Evolutionary conservation across 2,113 vertebrate genomes (phyloP), one percentile per base, ranked within the genome.

Genomic region (Tragulus kanchil): DNA sequence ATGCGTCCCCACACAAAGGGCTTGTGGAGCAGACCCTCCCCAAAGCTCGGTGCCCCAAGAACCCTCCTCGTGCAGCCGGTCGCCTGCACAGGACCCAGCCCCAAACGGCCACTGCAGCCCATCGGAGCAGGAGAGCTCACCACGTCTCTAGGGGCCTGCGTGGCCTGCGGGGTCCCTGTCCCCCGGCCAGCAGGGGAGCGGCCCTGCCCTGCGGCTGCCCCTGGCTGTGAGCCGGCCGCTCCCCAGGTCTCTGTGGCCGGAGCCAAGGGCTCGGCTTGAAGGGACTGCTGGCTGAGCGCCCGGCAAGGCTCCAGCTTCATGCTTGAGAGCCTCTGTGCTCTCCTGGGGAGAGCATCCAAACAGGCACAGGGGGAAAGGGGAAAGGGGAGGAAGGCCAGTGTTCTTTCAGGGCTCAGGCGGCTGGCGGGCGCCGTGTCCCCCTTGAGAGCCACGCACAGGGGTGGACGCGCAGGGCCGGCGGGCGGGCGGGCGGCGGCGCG

Each of bases 161-260:
- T 42, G 79, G 96, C 15, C 88, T 0, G 1, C 79, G 45, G 88
- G 90, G 84, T 96, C 85, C 77, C 95, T 17, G n/a, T 58, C 95
- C 58, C 96, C 64, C 48, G 64, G 84, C 79, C 50, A 91, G 96
- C 92, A 85, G 84, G 56, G 50, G 75, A 92, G 92, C 67, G 15
- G 50, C 23, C 42, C 5, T 12, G 26, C 28, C 9, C 2, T 26
- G 92, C 92, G 81, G 93, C 81, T 93, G 86, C 96, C 87, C 28
- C 96, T 85, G 96, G 90, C 93, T 93, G 77, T 79, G 85, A n/a
- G 78, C 84, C 28, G 5, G n/a, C 28, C 54, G 15, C 61, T n/a
- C 67, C 84, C 95, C 3, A 50, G 82, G 90, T 3, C 61, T 16
- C 36, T 45, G 36, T 6, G n/a, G 52, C 79, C 28, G 3, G 6